Evolutionary conservation across 2,888 invertebrate genomes (phyloP).

Genomic region (Resseliella maxima): DNA sequence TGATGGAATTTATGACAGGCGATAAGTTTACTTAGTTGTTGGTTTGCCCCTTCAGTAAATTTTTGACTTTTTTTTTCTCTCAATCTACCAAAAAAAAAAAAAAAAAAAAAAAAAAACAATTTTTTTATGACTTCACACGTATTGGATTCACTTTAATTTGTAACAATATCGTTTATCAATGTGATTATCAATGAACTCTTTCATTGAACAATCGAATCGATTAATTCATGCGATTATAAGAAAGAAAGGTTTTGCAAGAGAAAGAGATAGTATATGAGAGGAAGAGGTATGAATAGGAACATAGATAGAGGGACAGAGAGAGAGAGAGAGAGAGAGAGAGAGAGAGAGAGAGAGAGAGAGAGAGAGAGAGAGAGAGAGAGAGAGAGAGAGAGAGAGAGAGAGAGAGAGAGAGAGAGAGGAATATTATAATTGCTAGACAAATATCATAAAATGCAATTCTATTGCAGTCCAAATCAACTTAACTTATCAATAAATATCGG

Average conservation of each 20-base stretch:
- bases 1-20: conserved; percentile 17
- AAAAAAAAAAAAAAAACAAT: not conserved
- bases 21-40: conserved; percentile 10
- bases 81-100: too few relatives aligned
- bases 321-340: not conserved
- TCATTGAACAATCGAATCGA: not conserved
- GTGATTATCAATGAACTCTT: not conserved
- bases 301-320: too few relatives aligned
- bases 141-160: not conserved
- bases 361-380: too few relatives aligned
- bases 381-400: not conserved
- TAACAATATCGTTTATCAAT: not conserved
- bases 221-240: not conserved
- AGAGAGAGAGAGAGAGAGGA: not conserved
- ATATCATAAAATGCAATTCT: conserved; percentile 8
- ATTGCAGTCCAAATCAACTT: not conserved
- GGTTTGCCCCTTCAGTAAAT: conserved; percentile 40
- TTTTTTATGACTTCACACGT: not conserved
- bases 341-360: not conserved
- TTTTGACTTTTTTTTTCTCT: not conserved
- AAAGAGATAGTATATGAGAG: not conserved
- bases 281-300: not conserved
- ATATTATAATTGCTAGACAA: conserved; percentile 4
- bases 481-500: not conserved
- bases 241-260: too few relatives aligned